These are phyloP conservation scores for Linnaemya tessellans DNA, from an alignment of 2,888 invertebrate species.

Conservation along the genomic window DNA sequence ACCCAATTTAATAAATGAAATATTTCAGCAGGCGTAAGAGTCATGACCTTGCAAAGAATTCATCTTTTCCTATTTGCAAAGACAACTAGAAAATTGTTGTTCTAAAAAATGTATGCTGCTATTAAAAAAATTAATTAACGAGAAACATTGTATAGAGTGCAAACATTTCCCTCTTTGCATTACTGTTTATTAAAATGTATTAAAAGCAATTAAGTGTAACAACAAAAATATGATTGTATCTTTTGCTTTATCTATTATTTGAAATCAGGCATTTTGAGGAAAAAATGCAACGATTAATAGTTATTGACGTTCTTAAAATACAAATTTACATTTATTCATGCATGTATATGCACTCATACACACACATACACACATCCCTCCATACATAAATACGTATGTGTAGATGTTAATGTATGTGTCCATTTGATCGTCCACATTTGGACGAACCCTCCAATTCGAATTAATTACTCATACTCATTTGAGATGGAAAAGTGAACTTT, in stretches of 20 bases:
- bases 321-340: conserved; percentile 7
- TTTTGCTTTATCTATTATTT: conserved; percentile 65
- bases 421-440: conserved; percentile 18
- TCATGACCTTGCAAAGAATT: too few relatives aligned
- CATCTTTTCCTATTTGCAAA: too few relatives aligned
- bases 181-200: conserved; percentile 15
- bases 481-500: not conserved
- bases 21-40: too few relatives aligned
- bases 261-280: conserved; percentile 64
- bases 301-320: conserved; percentile 63
- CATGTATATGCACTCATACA: not conserved
- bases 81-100: too few relatives aligned
- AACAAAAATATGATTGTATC: conserved; percentile 28
- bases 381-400: too few relatives aligned
- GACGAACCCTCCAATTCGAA: conserved; percentile 54
- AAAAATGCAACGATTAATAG: conserved; percentile 58
- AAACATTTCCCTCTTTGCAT: not conserved
- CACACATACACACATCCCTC: too few relatives aligned
- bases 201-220: conserved; percentile 42
- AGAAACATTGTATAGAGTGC: not conserved
- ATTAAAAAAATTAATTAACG: not conserved
- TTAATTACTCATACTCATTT: conserved; percentile 41
- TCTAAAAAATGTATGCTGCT: too few relatives aligned
- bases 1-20: too few relatives aligned
- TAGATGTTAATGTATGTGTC: not conserved